Conservation (phyloP, 2,797 vertebrate genomes). For the Bovichtus variegatus region DNA sequence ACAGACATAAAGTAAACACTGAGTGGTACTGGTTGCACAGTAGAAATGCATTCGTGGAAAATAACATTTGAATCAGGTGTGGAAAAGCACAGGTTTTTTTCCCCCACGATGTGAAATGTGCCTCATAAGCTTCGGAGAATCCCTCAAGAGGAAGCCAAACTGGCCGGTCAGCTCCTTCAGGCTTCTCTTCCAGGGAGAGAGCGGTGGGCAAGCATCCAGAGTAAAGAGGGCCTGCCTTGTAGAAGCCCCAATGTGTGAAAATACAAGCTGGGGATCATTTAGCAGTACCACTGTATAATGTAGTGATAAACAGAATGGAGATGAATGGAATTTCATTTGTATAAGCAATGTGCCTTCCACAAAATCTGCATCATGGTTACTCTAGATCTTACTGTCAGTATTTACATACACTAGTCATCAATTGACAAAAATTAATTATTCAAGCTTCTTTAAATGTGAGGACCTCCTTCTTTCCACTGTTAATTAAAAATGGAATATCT, state of each 20-base stretch:
- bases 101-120: conserved; percentile 44
- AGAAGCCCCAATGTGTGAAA: conserved; percentile 22
- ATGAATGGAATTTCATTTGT: neutral
- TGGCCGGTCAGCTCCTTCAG: conserved; percentile 47
- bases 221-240: conserved; percentile 10
- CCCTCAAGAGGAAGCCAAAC: conserved; percentile 52
- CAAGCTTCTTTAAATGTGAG: neutral
- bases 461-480: neutral
- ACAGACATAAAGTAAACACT: conserved; percentile 20
- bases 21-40: neutral
- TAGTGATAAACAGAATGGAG: conserved; percentile 11
- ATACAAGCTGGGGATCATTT: conserved; percentile 26
- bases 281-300: neutral
- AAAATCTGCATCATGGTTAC: neutral
- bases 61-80: conserved; percentile 26
- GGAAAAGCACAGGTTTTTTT: conserved; percentile 20
- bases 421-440: neutral
- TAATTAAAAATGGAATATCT: neutral
- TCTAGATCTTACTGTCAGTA: neutral
- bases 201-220: conserved; percentile 32
- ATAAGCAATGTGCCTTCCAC: neutral
- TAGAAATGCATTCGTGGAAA: conserved; percentile 14
- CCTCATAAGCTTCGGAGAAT: conserved; percentile 54
- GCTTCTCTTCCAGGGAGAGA: conserved; percentile 28
- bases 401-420: neutral